Percentiles rank a stretch among this genome's conserved stretches.
Evolutionary conservation across 2,888 invertebrate genomes (phyloP).

Genomic region (Achlya flavicornis): DNA sequence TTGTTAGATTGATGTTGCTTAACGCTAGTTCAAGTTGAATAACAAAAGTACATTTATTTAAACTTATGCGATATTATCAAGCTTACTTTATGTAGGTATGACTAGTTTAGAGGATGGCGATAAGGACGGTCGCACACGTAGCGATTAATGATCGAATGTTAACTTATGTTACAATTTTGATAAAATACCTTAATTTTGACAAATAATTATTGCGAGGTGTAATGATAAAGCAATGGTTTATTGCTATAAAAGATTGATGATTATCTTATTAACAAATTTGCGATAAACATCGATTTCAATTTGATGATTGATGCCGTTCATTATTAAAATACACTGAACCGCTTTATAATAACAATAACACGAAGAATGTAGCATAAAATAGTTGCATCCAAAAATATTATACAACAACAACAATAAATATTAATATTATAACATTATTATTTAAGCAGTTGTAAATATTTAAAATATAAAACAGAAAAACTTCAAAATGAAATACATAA

Average conservation of each 20-base stretch:
- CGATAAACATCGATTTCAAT: conserved; percentile 13
- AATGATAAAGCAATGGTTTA: conserved; percentile 59
- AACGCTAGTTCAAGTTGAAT: conserved; percentile 52
- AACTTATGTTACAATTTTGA: conserved; percentile 72
- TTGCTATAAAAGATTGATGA: conserved; percentile 31
- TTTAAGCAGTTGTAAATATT: conserved; percentile 80
- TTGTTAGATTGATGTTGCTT: conserved; percentile 36
- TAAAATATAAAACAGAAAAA: conserved; percentile 77
- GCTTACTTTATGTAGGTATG: conserved; percentile 71
- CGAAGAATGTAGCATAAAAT: conserved; percentile 74
- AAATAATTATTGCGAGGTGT: conserved; percentile 76
- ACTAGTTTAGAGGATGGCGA: conserved; percentile 84
- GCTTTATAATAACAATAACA: conserved; percentile 65
- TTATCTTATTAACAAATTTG: conserved; percentile 7
- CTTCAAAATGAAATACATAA: conserved; percentile 60
- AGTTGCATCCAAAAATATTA: conserved; percentile 81
- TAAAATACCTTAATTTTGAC: conserved; percentile 73
- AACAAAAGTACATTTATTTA: conserved; percentile 40
- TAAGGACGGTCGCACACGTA: conserved; percentile 80
- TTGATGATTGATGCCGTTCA: conserved; percentile 32
- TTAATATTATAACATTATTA: conserved; percentile 76
- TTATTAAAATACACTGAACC: conserved; percentile 53
- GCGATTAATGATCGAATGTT: conserved; percentile 72
- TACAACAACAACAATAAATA: conserved; percentile 78
- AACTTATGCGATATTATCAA: conserved; percentile 58